These are phyloP conservation scores for Andrena bucephala DNA, from an alignment of 2,888 invertebrate genomes.

Conservation along the genomic window DNA sequence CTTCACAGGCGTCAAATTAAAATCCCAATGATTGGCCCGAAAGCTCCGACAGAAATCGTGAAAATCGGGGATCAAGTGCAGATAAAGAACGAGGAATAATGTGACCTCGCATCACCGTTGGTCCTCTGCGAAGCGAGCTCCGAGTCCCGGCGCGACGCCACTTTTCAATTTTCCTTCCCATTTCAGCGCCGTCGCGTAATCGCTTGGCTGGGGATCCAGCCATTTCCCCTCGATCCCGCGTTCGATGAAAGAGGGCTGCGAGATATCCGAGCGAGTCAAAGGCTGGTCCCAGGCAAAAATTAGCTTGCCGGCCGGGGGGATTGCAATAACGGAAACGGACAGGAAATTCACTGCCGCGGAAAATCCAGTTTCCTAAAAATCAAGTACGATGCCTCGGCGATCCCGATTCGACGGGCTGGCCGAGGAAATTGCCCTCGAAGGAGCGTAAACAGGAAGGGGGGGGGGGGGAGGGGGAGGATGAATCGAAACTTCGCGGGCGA, in stretches of 20 bases:
- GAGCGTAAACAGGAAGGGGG: slow-evolving; percentile 16
- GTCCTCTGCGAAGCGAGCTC: neutral
- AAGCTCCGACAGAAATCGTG: too few species aligned
- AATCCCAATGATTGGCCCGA: too few species aligned
- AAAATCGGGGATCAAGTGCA: too few species aligned
- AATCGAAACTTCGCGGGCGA: neutral
- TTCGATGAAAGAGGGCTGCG: neutral
- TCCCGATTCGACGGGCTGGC: neutral
- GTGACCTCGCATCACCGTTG: too few species aligned
- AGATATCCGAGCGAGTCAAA: neutral
- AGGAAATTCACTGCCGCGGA: neutral
- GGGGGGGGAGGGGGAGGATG: neutral
- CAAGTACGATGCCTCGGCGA: neutral
- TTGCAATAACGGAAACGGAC: slow-evolving; percentile 2
- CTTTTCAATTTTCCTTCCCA: neutral
- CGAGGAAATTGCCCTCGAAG: slow-evolving; percentile 6
- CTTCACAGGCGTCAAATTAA: too few species aligned
- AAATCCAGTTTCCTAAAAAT: slow-evolving; percentile 9
- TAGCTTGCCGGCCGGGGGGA: neutral
- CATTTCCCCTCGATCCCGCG: slow-evolving; percentile 4
- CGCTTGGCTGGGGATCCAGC: neutral
- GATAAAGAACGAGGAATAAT: too few species aligned
- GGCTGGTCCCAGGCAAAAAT: neutral
- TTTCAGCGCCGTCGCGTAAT: neutral
- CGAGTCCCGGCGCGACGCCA: neutral